Evolutionary conservation across 1,140 invertebrate genomes (phyloP), one percentile per base, ranked within the genome.

Genomic region (Lasioglossum baleicum): DNA sequence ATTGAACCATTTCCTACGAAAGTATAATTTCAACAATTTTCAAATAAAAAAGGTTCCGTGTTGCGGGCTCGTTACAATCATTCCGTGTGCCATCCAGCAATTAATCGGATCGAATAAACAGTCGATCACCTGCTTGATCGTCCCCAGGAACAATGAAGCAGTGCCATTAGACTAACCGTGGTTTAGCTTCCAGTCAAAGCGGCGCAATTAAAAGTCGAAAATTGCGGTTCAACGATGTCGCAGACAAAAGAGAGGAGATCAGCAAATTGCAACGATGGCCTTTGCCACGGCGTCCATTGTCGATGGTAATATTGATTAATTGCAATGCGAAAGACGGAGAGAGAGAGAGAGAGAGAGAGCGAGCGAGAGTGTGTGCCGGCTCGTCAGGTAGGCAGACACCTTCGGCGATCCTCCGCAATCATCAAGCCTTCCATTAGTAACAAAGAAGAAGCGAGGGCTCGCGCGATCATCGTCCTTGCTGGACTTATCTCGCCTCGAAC

Each of bases 271-370:
- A 90, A 91, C 90, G 89, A 90, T 90, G 83, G 83, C 73, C 74
- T 40, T 56, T 84, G 85, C 83, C 83, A 80, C 53, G 58, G 73
- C 81, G 70, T 77, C 87, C 80, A 90, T 91, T 90, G 88, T 90
- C 87, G 87, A 87, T 87, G 88, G 88, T 91, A 91, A 90, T 91
- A 88, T 91, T 91, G 89, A 91, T 91, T 91, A 91, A 91, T 91
- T 90, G 73, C 75, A 68, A 85, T 84, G 64, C 53, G 61, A 60
- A 69, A 48, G 35, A 35, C 3, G 35, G 35, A 35, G 35, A 35
- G 35, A 35, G 35, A 35, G 5, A 35, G 35, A 26, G 26, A 0
- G 26, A 26, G 26, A 26, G 26, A n/a, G n/a, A n/a, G n/a, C n/a
- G n/a, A 26, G 26, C 26, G 26, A 26, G 26, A 26, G 26, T 11